These are phyloP conservation scores for Drosophila testacea DNA, from an alignment of 2,888 invertebrate species.

Conservation along the genomic window DNA sequence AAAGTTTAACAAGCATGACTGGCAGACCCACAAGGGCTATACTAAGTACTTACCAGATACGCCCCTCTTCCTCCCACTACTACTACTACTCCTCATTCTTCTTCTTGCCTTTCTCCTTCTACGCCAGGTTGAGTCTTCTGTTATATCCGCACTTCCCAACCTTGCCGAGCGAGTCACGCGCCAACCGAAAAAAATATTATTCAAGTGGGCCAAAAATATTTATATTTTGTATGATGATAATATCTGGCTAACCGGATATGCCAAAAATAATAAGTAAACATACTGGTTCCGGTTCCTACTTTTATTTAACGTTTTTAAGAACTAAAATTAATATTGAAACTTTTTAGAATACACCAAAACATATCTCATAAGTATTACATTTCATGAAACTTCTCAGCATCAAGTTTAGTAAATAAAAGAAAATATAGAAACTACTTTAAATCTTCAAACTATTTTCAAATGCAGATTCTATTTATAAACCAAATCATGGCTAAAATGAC, in stretches of 20 bases:
- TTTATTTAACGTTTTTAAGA: background rate
- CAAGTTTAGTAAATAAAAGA: too few relatives aligned
- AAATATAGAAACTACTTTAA: too few relatives aligned
- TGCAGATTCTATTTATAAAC: too few relatives aligned
- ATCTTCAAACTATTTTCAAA: too few relatives aligned
- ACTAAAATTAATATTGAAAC: too few relatives aligned
- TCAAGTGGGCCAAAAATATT: conserved; percentile 19
- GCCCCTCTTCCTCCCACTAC: background rate
- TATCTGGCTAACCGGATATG: conserved; percentile 23
- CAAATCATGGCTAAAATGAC: too few relatives aligned
- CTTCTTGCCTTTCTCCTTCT: background rate
- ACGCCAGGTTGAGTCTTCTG: background rate
- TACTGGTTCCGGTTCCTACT: conserved; percentile 1
- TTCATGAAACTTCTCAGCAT: too few relatives aligned
- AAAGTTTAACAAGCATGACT: conserved; percentile 75
- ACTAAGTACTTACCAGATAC: conserved; percentile 7
- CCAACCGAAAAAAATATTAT: conserved; percentile 28
- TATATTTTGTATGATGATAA: conserved; percentile 22
- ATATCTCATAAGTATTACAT: too few relatives aligned
- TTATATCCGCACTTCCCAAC: conserved; percentile 3
- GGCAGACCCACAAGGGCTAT: conserved; percentile 18
- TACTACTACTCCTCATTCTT: background rate
- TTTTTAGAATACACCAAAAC: too few relatives aligned
- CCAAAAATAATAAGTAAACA: background rate
- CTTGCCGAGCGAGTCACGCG: conserved; percentile 34